phyloP scores from a whole-genome alignment of 1,140 invertebrate species.

The Euwallacea fornicatus region DNA sequence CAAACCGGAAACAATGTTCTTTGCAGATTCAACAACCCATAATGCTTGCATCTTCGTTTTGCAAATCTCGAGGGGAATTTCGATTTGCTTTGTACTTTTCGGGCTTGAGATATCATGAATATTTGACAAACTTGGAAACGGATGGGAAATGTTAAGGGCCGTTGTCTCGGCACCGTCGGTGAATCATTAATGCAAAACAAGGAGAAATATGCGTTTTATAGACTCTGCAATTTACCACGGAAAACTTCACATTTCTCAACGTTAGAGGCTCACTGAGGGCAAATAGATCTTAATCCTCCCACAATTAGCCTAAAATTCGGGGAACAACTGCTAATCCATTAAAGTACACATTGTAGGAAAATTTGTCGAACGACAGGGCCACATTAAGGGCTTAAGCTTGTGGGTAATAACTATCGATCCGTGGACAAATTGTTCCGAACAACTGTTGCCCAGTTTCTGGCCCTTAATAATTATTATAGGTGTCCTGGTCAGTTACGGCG shows the following conservation, averaged over 20 bases:
- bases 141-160: not conserved
- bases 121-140: not conserved
- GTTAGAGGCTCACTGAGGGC: too few species aligned
- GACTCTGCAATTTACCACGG: too few species aligned
- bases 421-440: slow-evolving; percentile 3
- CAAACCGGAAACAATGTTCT: not conserved
- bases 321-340: too few species aligned
- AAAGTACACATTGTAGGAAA: too few species aligned
- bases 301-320: too few species aligned
- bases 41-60: not conserved
- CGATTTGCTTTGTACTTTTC: slow-evolving; percentile 4
- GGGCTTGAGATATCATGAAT: slow-evolving; percentile 3
- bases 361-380: too few species aligned
- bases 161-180: not conserved
- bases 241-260: too few species aligned
- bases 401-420: not conserved
- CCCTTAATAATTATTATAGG: not conserved
- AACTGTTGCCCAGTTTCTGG: not conserved
- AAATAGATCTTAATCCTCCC: too few species aligned
- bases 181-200: slow-evolving; percentile 3
- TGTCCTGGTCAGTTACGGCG: not conserved
- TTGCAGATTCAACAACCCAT: not conserved
- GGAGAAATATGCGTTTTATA: not conserved
- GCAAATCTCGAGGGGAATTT: slow-evolving; percentile 3
- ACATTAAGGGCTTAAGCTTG: too few species aligned